phyloP scores from a whole-genome alignment of 2,113 vertebrate genomes.

The Pao palembangensis region DNA sequence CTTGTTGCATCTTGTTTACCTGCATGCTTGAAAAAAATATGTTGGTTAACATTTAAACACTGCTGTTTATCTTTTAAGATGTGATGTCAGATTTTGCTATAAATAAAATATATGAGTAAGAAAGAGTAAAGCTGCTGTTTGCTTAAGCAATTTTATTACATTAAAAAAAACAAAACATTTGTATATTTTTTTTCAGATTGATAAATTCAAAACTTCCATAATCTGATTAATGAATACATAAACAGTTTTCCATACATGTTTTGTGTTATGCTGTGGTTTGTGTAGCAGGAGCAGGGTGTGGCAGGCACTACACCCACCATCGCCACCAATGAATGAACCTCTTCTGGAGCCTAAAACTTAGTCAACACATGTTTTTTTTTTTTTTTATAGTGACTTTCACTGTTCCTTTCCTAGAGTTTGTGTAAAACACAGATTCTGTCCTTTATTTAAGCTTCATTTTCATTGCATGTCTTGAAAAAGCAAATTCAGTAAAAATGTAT shows the following conservation, averaged over 20 bases:
- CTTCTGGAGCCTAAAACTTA: slow-evolving; percentile 5
- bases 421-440: too few species aligned
- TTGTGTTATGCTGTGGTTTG: slow-evolving; percentile 8
- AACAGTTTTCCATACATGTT: not conserved
- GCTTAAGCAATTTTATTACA: not conserved
- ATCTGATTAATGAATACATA: too few species aligned
- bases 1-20: slow-evolving; percentile 36
- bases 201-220: not conserved
- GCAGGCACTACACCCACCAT: slow-evolving; percentile 62
- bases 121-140: not conserved
- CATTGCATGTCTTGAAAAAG: too few species aligned
- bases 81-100: not conserved
- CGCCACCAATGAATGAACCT: slow-evolving; percentile 55
- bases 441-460: too few species aligned
- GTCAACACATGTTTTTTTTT: not conserved
- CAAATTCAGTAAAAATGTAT: too few species aligned
- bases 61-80: not conserved
- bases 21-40: not conserved
- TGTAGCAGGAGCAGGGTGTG: slow-evolving; percentile 53
- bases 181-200: not conserved
- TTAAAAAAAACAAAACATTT: not conserved
- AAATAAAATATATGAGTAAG: too few species aligned
- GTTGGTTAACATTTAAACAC: not conserved
- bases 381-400: not conserved
- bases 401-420: not conserved